A percentile compares a stretch with the other conserved stretches of the same genome.
Conservation (phyloP, 2,797 vertebrate genomes). For the Sebastes nivosus region DNA sequence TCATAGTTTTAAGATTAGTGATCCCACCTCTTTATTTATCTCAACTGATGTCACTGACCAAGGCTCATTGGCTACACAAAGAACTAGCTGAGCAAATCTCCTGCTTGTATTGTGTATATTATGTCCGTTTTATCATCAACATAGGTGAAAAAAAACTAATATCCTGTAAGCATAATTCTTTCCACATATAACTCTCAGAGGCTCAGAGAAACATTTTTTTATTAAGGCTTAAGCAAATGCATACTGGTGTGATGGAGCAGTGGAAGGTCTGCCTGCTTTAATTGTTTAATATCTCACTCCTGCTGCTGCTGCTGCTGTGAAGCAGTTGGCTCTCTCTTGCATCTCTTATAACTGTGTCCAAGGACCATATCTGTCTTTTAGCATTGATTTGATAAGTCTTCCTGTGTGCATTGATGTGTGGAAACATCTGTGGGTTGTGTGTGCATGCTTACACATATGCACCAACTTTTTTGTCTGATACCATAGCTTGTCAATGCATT, state of each 20-base stretch:
- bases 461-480: not conserved
- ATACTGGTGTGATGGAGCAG: not conserved
- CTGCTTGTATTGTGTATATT: not conserved
- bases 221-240: slow-evolving; percentile 7
- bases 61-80: not conserved
- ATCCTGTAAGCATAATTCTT: not conserved
- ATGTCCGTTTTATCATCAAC: not conserved
- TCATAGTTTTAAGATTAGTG: not conserved
- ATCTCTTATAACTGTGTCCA: not conserved
- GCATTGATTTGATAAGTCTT: not conserved
- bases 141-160: not conserved
- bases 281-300: not conserved
- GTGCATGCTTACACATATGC: not conserved
- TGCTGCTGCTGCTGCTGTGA: not conserved
- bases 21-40: not conserved
- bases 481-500: not conserved
- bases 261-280: not conserved
- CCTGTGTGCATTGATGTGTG: not conserved
- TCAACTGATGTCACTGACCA: not conserved
- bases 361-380: not conserved
- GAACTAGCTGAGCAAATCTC: not conserved
- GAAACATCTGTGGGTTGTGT: not conserved
- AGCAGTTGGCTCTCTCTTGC: not conserved
- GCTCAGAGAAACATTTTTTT: not conserved
- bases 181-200: not conserved